phyloP scores from a whole-genome alignment of 2,113 vertebrate species.

The Bos javanicus region DNA sequence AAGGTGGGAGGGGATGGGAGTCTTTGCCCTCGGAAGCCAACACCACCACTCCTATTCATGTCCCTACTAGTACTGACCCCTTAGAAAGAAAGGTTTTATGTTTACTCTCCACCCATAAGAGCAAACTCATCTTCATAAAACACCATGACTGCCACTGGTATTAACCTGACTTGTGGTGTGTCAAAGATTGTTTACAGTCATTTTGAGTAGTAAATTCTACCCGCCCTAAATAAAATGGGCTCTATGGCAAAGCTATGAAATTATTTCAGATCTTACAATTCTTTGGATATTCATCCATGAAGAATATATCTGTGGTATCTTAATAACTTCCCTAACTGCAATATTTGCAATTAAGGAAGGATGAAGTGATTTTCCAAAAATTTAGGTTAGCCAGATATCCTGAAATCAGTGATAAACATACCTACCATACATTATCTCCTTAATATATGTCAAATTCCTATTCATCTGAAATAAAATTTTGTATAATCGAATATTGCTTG shows the following conservation, averaged over 20 bases:
- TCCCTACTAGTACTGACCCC: not conserved
- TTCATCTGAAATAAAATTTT: conserved; percentile 1
- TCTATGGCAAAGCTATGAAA: conserved; percentile 13
- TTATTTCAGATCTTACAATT: conserved; percentile 28
- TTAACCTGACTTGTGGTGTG: not conserved
- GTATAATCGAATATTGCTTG: not conserved
- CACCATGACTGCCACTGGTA: not conserved
- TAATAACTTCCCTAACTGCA: not conserved
- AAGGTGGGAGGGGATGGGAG: not conserved
- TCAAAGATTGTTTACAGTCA: not conserved
- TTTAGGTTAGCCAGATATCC: not conserved
- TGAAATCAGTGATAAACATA: not conserved
- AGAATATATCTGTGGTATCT: conserved; percentile 19
- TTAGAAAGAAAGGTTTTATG: not conserved
- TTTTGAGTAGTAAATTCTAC: not conserved
- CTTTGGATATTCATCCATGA: not conserved
- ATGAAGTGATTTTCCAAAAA: not conserved
- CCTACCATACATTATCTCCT: not conserved
- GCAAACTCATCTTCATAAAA: not conserved
- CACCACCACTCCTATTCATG: not conserved
- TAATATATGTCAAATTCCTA: not conserved
- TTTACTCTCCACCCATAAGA: not conserved
- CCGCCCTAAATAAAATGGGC: not conserved
- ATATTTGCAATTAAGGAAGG: not conserved
- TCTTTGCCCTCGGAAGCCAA: not conserved